These are phyloP conservation scores for Sphecodes monilicornis DNA, from an alignment of 2,888 invertebrate genomes.

Conservation along the genomic window DNA sequence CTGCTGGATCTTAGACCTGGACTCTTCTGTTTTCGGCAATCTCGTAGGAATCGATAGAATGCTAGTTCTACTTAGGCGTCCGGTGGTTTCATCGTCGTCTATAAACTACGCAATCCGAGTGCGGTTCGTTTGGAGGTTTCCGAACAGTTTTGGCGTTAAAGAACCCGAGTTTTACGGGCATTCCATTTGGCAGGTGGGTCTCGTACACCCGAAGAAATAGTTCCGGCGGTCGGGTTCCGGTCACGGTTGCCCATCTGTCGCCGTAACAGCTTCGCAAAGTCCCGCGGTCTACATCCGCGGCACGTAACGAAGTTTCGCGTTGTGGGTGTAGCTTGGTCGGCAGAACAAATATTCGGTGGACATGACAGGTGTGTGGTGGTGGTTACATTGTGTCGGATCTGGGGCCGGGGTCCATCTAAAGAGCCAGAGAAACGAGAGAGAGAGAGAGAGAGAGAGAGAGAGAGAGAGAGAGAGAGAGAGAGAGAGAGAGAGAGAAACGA, in stretches of 20 bases:
- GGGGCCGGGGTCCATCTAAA: constrained; percentile 20
- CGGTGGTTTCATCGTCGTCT: not conserved
- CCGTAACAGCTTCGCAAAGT: constrained; percentile 43
- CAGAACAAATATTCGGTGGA: constrained; percentile 63
- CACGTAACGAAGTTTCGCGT: constrained; percentile 62
- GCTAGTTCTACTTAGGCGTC: not conserved
- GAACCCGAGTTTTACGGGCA: not conserved
- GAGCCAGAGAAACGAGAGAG: constrained; percentile 34
- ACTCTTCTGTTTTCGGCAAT: not conserved
- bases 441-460: not conserved
- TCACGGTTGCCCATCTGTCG: constrained; percentile 41
- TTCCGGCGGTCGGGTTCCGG: not conserved
- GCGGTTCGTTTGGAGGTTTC: not conserved
- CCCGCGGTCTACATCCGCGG: constrained; percentile 37
- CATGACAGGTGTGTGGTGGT: constrained; percentile 41
- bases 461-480: not conserved
- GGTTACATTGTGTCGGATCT: constrained; percentile 40
- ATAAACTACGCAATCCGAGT: not conserved
- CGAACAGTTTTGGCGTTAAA: not conserved
- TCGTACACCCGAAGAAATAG: constrained; percentile 13
- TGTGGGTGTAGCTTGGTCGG: constrained; percentile 42
- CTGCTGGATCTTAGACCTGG: not conserved
- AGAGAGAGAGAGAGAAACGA: not conserved
- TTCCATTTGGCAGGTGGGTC: not conserved
- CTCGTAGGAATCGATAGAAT: not conserved